Percentiles rank a stretch among this genome's conserved stretches.
These are phyloP conservation scores for Percina caprodes DNA, from an alignment of 2,113 vertebrate species.

Conservation along the genomic window DNA sequence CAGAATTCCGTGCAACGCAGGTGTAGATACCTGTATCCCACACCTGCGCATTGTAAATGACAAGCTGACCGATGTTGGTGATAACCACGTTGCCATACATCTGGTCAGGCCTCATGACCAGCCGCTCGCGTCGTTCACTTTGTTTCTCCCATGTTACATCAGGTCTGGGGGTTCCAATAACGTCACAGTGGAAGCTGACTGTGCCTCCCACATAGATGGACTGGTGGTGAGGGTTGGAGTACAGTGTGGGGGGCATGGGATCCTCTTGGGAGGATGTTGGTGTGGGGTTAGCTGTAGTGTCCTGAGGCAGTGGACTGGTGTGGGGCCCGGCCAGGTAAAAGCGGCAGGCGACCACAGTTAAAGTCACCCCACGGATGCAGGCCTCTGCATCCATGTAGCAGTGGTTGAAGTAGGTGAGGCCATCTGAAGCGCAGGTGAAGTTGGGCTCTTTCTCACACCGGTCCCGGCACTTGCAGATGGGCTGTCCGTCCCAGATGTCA, in stretches of 20 bases:
- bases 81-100: slow-evolving; percentile 98
- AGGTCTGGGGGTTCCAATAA: slow-evolving; percentile 89
- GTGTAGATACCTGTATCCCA: slow-evolving; percentile 95
- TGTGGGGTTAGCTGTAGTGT: slow-evolving; percentile 88
- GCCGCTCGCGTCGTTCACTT: slow-evolving; percentile 87
- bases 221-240: slow-evolving; percentile 92
- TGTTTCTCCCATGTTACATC: slow-evolving; percentile 98
- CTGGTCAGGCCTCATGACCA: slow-evolving; percentile 95
- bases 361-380: slow-evolving; percentile 88
- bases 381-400: slow-evolving; percentile 99
- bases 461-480: slow-evolving; percentile 95
- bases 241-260: slow-evolving; percentile 89
- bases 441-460: slow-evolving; percentile 96
- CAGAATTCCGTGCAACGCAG: slow-evolving; percentile 90
- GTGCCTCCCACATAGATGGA: slow-evolving; percentile 91
- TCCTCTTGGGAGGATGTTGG: slow-evolving; percentile 82
- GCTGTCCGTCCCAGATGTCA: slow-evolving; percentile 95
- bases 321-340: slow-evolving; percentile 91
- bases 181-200: slow-evolving; percentile 94
- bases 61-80: slow-evolving; percentile 96
- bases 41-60: slow-evolving; percentile 93
- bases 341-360: slow-evolving; percentile 91
- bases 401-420: slow-evolving; percentile 97
- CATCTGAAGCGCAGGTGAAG: slow-evolving; percentile 96
- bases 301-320: slow-evolving; percentile 88